A percentile compares a stretch with the other conserved stretches of the same genome.
Conservation (phyloP, 2,797 vertebrate genomes). For the Lepus townsendii region DNA sequence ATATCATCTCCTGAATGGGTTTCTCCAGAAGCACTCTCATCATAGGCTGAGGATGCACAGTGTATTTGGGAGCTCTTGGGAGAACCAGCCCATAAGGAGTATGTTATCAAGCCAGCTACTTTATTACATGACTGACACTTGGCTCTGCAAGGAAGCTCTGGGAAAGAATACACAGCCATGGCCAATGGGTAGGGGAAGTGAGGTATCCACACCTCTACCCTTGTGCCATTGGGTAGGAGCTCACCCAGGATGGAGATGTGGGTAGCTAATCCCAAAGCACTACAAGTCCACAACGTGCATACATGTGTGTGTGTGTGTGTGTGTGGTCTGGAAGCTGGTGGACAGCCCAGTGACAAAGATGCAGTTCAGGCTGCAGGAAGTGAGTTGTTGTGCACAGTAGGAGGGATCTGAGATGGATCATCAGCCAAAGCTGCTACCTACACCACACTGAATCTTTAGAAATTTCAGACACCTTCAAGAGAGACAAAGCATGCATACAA, state of each 20-base stretch:
- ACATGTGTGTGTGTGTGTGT: neutral
- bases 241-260: neutral
- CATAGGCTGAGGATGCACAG: neutral
- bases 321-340: neutral
- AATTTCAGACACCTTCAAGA: conserved; percentile 11
- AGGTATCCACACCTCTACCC: neutral
- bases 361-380: neutral
- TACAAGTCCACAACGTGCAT: neutral
- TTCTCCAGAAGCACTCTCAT: conserved; percentile 8
- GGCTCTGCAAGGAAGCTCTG: neutral
- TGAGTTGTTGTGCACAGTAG: neutral
- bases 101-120: neutral
- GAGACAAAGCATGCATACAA: neutral
- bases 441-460: neutral
- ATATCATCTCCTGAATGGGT: neutral
- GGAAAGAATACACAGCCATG: neutral
- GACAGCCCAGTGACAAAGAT: neutral
- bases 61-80: neutral
- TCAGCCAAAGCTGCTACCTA: neutral
- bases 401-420: neutral
- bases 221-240: neutral
- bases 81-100: neutral
- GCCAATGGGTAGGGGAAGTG: neutral
- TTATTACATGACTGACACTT: neutral
- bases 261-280: neutral